These are phyloP conservation scores for Meandrusa payeni DNA, from an alignment of 2,888 invertebrate species.

Conservation along the genomic window DNA sequence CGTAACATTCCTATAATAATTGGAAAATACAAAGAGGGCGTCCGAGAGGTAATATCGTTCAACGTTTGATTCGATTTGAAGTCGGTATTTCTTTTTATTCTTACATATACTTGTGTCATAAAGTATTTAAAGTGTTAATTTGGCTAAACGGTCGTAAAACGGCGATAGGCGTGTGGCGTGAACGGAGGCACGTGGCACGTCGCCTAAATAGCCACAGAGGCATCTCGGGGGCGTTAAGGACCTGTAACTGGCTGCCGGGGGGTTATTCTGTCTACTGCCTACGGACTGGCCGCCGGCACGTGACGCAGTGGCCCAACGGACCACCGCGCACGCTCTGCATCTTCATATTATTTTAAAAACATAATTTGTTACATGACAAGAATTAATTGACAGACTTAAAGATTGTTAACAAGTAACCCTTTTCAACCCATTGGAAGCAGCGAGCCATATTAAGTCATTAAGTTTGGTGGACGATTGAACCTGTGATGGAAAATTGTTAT, in stretches of 20 bases:
- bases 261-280: conserved; percentile 68
- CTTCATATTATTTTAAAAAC: conserved; percentile 11
- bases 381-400: conserved; percentile 20
- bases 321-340: conserved; percentile 46
- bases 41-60: too few relatives aligned
- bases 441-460: conserved; percentile 42
- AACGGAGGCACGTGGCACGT: conserved; percentile 53
- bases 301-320: conserved; percentile 45
- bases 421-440: conserved; percentile 33
- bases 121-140: background rate
- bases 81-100: too few relatives aligned
- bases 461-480: conserved; percentile 52
- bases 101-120: too few relatives aligned
- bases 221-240: conserved; percentile 71
- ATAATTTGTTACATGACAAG: conserved; percentile 9
- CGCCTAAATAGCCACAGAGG: conserved; percentile 57
- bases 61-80: too few relatives aligned
- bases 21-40: too few relatives aligned
- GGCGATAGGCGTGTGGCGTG: conserved; percentile 31
- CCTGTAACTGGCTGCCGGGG: conserved; percentile 80
- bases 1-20: too few relatives aligned
- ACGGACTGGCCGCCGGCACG: conserved; percentile 64
- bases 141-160: conserved; percentile 24
- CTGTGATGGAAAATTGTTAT: conserved; percentile 61
- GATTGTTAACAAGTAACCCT: conserved; percentile 42